Conservation (phyloP, 2,888 invertebrate species). For the Axea sp. region DNA sequence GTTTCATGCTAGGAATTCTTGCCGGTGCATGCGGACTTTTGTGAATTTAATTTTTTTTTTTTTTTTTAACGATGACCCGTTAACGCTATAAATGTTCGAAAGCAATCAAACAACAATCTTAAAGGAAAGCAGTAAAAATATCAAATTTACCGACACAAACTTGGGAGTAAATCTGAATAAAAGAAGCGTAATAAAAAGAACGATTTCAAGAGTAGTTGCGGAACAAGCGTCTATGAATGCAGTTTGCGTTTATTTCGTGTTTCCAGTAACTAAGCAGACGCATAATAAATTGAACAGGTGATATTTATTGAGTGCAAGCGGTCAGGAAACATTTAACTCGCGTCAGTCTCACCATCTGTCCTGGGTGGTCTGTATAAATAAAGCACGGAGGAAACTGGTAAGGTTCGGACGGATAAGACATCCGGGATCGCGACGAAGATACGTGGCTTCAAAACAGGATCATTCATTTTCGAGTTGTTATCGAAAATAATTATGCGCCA, state of each 20-base stretch:
- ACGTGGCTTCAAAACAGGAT: conserved; percentile 31
- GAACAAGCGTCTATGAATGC: conserved; percentile 26
- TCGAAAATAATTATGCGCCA: conserved; percentile 49
- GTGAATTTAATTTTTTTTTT: no score
- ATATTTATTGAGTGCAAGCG: conserved; percentile 72
- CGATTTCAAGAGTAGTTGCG: not conserved
- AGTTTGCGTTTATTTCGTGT: conserved; percentile 40
- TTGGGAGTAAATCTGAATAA: no score
- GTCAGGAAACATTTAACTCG: conserved; percentile 71
- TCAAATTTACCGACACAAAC: no score
- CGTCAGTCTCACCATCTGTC: conserved; percentile 64
- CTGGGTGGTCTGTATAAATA: conserved; percentile 74
- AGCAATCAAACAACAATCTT: no score
- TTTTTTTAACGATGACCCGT: no score
- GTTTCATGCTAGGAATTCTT: no score
- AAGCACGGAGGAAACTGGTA: conserved; percentile 62
- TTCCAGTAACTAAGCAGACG: conserved; percentile 68
- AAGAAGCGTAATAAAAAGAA: not conserved
- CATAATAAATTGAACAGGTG: conserved; percentile 71
- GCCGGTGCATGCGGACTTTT: no score
- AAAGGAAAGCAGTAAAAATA: no score
- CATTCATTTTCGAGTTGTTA: conserved; percentile 37
- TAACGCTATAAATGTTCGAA: no score
- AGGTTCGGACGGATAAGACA: conserved; percentile 36
- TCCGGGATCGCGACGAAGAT: conserved; percentile 23